Evolutionary conservation across 64 coral and sea anemone species (phyloP).

Genomic region (Dendronephthya gigantea): DNA sequence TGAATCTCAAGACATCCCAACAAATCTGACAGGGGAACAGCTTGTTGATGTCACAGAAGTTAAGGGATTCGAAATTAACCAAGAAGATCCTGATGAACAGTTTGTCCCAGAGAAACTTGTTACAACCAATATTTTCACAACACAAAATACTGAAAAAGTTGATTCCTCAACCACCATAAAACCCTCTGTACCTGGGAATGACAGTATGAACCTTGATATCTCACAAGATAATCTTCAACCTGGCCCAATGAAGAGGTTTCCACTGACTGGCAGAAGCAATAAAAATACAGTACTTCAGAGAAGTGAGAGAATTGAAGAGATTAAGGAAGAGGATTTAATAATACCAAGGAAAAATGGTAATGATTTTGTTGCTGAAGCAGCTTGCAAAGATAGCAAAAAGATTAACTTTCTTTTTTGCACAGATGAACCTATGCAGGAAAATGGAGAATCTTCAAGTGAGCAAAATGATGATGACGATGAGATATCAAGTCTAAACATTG

Average conservation of each 20-base stretch:
- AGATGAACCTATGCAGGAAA: neutral
- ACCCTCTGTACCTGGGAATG: no score
- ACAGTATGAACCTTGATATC: no score
- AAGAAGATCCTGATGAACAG: conserved; percentile 23
- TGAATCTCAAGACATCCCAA: neutral
- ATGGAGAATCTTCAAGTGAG: neutral
- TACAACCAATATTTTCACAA: neutral
- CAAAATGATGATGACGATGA: neutral
- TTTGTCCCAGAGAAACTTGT: conserved; percentile 23
- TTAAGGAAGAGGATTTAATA: neutral
- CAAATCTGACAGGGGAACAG: neutral
- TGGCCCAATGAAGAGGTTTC: no score
- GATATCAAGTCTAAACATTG: conserved; percentile 16
- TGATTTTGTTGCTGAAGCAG: no score
- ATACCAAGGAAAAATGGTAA: neutral
- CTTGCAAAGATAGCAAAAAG: no score
- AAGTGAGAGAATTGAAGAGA: neutral
- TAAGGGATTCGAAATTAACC: conserved; percentile 68
- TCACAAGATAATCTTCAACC: no score
- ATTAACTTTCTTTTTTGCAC: no score
- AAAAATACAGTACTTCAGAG: neutral
- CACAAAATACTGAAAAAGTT: neutral
- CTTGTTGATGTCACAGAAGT: conserved; percentile 55
- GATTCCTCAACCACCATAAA: no score
- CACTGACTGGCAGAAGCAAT: no score